Base-by-base conservation (phyloP, 1,140 invertebrate genomes). In the Elymnias hypermnestra region DNA sequence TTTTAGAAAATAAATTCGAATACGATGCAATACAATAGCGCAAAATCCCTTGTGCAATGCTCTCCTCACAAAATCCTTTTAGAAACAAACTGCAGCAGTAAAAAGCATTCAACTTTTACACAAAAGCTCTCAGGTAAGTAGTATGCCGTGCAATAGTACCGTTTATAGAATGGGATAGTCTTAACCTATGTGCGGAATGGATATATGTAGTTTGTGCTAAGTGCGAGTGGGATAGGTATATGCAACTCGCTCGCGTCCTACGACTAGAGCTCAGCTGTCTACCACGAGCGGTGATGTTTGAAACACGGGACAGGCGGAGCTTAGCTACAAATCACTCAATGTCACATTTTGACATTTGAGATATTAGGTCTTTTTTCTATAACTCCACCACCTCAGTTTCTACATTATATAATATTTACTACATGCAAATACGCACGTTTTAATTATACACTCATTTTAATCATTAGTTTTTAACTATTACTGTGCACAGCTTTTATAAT, bases 281-380 rank as follows among this genome's bases (percentile, higher is more conserved):
- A 67, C 70, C 61, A 64, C 52, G 62, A 76, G 76, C 75, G 70
- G 72, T 86, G 84, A 86, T 86, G 85, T 86, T 87, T 87, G 83
- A 87, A 86, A 87, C 85, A 83, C 76, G 72, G 83, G 82, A 87
- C 84, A 83, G 85, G 85, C 81, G 85, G 83, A 76, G 85, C 83
- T 86, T 83, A 84, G 83, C 84, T 78, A 87, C 85, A 87, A 87
- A 87, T 86, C 85, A 87, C 84, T 87, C 85, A 87, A 79, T 85
- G 85, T 87, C 83, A 85, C 82, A 76, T 85, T 87, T 87, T 86
- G 83, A 86, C 85, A 85, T 85, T 83, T 84, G 83, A 86, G 86
- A 87, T 87, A 87, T 87, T 87, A 87, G 79, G 76, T 87, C 71
- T 84, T 86, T 85, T 86, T 86, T 85, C 82, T 83, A 79, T 81